Evolutionary conservation across 2,113 vertebrate genomes (phyloP), one percentile per base, ranked within the genome.

Genomic region (Nymphicus hollandicus): DNA sequence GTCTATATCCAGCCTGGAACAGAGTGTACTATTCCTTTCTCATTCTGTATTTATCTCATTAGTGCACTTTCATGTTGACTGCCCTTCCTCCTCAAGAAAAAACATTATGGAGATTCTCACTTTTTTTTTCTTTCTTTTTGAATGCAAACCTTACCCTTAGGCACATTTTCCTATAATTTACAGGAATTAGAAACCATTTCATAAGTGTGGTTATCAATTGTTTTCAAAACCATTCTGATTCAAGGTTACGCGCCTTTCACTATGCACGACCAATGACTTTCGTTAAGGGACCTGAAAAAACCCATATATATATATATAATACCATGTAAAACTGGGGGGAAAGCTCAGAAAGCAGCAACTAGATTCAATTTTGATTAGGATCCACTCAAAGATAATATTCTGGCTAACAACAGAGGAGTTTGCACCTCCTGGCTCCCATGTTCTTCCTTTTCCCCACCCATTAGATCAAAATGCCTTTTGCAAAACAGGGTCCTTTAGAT

Each of bases 31-130:
- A 81, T 82, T 76, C 73, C 60, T 50, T 37, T 70, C 80, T 8
- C 63, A 43, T n/a, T 68, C 68, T 8, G 14, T 89, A 56, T 93
- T 96, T 91, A 79, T 80, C 88, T 93, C 91, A 86, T 95, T 92
- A 94, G 47, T 80, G 74, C 50, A 70, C 64, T 82, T 82, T 31
- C 33, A 78, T 35, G 1, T 65, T 44, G 64, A 65, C 55, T 91
- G 25, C 29, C 8, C 43, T 88, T 86, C 50, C 19, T 88, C 11
- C 41, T 85, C 80, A 72, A 86, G 52, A 73, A 83, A 89, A 74
- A 81, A 41, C 70, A 72, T 1, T 88, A 49, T 43, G 35, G 17
- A 69, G 52, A 33, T 74, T 84, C 37, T 22, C n/a, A 29, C 7
- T 63, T 12, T 65, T 74, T 46, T 41, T 12, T 56, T 33, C 8